Evolutionary conservation across 1,140 invertebrate genomes (phyloP), one percentile per base, ranked within the genome.

Genomic region (Cyclargus thomasi): DNA sequence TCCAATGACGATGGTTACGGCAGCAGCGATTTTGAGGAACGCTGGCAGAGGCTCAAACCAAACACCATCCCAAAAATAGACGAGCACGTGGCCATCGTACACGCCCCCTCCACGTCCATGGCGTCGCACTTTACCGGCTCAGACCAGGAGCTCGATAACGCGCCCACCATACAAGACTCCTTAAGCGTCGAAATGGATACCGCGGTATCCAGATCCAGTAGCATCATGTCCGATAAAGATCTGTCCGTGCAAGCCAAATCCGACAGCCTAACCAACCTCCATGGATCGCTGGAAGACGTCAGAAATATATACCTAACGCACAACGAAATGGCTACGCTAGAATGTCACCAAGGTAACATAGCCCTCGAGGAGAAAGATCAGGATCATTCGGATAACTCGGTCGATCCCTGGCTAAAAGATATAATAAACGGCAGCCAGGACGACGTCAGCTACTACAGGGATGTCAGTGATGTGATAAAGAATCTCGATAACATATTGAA

Each of bases 1-100:
- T 67, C 74, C 3, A 78, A 76, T 17, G 70, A 81, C 70, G 71
- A 79, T 63, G 74, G 73, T 22, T 75, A 81, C 75, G 71, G 82
- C 68, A 84, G 90, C 53, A 87, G 92, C 55, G 94, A 95, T 77
- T 96, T 96, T 77, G 94, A 95, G 69, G 90, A 91, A 29, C 92
- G 94, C 55, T 95, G 94, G 94, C 92, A 93, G 67, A 91, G 80
- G 53, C 88, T 94, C 29, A 93, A 93, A 81, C 94, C 92, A 20
- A 94, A 94, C 80, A 90, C 90, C 62, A 92, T 93, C 57, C 90
- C 93, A 6, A 93, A 92, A 67, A 83, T 91, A 39, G 92, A 93
- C 73, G 92, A 92, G 69, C 88, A 91, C 66, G 68, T 83, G 23
- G 83, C 84, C 53, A 82, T 82, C 6, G 76, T 90, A 0, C 87